phyloP scores from a whole-genome alignment of 2,888 invertebrate species.

The Dicyrtomina minuta region DNA sequence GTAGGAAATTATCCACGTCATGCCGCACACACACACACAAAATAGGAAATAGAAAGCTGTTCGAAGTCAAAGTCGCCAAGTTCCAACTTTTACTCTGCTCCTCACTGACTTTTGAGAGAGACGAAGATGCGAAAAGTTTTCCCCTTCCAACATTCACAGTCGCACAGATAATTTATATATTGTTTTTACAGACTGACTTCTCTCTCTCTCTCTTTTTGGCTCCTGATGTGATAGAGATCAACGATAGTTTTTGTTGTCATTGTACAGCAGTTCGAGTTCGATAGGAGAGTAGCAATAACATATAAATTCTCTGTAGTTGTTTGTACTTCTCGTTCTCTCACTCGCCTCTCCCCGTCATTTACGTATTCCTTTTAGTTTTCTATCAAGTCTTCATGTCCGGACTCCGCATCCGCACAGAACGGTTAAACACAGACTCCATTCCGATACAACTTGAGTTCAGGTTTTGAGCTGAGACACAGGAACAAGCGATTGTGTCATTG shows the following conservation, averaged over 20 bases:
- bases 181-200: slow-evolving; percentile 16
- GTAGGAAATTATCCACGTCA: neutral
- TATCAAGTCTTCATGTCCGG: too few relatives aligned
- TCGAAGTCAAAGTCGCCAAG: neutral
- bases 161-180: slow-evolving; percentile 26
- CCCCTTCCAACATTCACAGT: too few relatives aligned
- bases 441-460: too few relatives aligned
- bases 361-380: too few relatives aligned
- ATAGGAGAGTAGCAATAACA: too few relatives aligned
- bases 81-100: neutral
- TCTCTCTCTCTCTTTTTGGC: neutral
- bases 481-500: too few relatives aligned
- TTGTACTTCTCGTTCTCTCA: neutral
- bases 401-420: neutral
- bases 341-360: too few relatives aligned
- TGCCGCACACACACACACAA: neutral
- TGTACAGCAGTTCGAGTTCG: too few relatives aligned
- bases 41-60: neutral
- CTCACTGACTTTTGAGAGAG: slow-evolving; percentile 4
- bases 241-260: neutral
- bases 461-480: too few relatives aligned
- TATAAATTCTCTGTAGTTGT: neutral
- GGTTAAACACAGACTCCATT: neutral
- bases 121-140: slow-evolving; percentile 1
- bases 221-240: slow-evolving; percentile 1